Evolutionary conservation across 2,113 vertebrate species (phyloP).

Genomic region (Lamprotornis superbus): DNA sequence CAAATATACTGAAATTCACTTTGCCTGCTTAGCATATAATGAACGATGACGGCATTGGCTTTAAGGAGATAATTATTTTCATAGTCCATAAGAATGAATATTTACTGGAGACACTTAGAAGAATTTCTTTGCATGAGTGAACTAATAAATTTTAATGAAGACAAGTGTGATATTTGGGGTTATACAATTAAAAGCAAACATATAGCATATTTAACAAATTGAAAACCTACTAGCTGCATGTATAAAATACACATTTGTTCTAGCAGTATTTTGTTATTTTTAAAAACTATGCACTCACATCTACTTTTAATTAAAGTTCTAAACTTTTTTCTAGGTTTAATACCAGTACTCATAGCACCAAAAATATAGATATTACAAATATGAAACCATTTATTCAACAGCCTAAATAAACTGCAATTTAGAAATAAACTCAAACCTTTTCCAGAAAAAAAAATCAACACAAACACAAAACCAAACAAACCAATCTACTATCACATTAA

Average conservation of each 20-base stretch:
- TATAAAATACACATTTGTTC: constrained; percentile 3
- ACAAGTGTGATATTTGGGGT: constrained; percentile 2
- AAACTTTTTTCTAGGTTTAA: not conserved
- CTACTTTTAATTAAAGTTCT: not conserved
- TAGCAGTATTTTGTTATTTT: not conserved
- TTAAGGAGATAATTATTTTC: constrained; percentile 43
- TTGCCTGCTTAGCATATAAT: not conserved
- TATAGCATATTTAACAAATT: constrained; percentile 2
- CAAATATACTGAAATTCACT: not conserved
- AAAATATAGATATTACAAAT: not conserved
- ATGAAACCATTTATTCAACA: not conserved
- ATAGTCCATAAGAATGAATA: constrained; percentile 4
- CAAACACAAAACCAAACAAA: not conserved
- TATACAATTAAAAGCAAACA: constrained; percentile 37
- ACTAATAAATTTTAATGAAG: constrained; percentile 47
- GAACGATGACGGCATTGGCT: not conserved
- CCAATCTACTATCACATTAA: not conserved
- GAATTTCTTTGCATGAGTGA: not conserved
- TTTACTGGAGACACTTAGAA: constrained; percentile 28
- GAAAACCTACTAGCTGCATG: not conserved
- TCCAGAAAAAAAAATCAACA: not conserved
- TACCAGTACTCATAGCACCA: not conserved
- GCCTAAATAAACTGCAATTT: not conserved
- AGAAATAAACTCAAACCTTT: not conserved
- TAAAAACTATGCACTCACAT: not conserved